Conservation (phyloP, 2,888 invertebrate genomes). For the Heteromyza rotundicornis region DNA sequence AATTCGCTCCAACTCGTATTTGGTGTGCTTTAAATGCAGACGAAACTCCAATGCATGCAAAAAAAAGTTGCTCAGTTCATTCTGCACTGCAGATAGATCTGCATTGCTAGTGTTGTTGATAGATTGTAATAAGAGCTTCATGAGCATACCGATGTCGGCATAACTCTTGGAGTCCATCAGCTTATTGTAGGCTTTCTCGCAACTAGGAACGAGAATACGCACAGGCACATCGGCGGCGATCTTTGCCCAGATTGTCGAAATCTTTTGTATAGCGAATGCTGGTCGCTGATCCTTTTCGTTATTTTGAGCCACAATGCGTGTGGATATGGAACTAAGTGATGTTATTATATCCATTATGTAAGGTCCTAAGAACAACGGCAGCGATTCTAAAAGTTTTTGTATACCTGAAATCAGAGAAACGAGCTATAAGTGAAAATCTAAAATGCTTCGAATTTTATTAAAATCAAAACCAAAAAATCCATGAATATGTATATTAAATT, state of each 20-base stretch:
- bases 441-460: background rate
- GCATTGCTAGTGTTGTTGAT: conserved; percentile 69
- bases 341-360: conserved; percentile 77
- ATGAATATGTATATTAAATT: background rate
- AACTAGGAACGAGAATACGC: conserved; percentile 78
- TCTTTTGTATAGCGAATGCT: conserved; percentile 66
- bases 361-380: conserved; percentile 84
- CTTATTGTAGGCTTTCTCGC: conserved; percentile 70
- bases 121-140: conserved; percentile 78
- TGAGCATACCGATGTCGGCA: conserved; percentile 72
- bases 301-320: conserved; percentile 40
- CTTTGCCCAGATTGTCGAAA: conserved; percentile 71
- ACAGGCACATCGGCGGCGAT: conserved; percentile 73
- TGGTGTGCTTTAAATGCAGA: conserved; percentile 63
- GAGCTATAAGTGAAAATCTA: background rate
- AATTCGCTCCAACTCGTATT: conserved; percentile 61
- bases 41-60: conserved; percentile 74
- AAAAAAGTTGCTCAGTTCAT: conserved; percentile 77
- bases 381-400: conserved; percentile 80
- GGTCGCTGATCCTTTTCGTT: conserved; percentile 64
- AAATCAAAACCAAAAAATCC: background rate
- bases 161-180: conserved; percentile 68
- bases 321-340: conserved; percentile 69
- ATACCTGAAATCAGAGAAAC: conserved; percentile 64
- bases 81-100: conserved; percentile 71